phyloP scores from a whole-genome alignment of 2,113 vertebrate species.

The Antidorcas marsupialis region DNA sequence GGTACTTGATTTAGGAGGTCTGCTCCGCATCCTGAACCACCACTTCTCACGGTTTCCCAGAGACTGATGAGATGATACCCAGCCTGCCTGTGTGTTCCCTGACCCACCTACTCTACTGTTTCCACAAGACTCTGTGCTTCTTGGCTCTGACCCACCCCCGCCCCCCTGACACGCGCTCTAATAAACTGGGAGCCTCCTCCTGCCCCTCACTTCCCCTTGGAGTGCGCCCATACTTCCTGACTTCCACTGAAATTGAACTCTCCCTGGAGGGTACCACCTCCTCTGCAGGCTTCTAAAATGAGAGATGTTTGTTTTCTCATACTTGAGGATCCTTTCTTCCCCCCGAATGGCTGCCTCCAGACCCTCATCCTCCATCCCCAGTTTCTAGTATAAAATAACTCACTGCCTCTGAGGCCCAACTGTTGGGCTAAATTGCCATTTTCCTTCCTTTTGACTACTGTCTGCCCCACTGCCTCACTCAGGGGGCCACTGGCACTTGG shows the following conservation, averaged over 20 bases:
- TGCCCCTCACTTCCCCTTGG: neutral
- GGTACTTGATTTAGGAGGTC: neutral
- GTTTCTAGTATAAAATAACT: neutral
- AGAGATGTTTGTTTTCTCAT: conserved; percentile 43
- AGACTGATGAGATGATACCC: neutral
- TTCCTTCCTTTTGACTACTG: neutral
- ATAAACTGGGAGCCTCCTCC: neutral
- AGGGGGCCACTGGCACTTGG: fast-evolving
- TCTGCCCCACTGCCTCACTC: neutral
- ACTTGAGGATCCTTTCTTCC: neutral
- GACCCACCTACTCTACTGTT: neutral
- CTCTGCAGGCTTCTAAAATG: neutral
- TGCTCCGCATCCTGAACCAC: neutral
- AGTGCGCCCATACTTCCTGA: neutral
- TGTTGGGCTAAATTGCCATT: neutral
- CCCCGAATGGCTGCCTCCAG: neutral
- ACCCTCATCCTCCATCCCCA: neutral
- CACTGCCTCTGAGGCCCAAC: neutral
- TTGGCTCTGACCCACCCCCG: neutral
- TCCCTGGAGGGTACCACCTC: neutral
- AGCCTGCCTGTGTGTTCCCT: neutral
- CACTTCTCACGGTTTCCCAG: neutral
- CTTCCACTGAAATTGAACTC: neutral
- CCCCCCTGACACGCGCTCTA: neutral
- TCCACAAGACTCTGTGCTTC: neutral